Conservation (phyloP, 2,113 vertebrate species). For the Acrocephalus kingi region DNA sequence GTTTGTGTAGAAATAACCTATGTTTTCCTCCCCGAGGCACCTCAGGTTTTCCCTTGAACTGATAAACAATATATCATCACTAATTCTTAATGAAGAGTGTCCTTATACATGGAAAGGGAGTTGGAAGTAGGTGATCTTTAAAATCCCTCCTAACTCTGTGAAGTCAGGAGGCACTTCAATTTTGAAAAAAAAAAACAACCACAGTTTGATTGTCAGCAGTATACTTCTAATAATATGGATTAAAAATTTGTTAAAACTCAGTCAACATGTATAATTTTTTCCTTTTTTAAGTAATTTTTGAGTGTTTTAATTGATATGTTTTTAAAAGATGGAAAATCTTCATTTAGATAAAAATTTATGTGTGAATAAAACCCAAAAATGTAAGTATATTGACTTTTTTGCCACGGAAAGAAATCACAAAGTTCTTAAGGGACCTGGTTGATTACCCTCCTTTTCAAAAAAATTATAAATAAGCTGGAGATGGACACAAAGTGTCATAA, state of each 20-base stretch:
- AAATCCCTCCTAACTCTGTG: neutral
- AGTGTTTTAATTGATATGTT: neutral
- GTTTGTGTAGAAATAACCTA: accelerated
- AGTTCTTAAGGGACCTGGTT: neutral
- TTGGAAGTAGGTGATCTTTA: neutral
- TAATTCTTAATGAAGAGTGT: too few species aligned
- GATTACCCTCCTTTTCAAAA: neutral
- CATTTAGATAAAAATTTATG: neutral
- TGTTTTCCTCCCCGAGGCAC: neutral
- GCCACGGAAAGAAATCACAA: neutral
- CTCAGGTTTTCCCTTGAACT: neutral
- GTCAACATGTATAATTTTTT: neutral
- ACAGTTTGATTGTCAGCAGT: neutral
- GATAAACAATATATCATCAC: neutral
- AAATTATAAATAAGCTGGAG: neutral
- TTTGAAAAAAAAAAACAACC: neutral
- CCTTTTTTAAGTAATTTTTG: neutral
- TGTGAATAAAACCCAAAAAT: neutral
- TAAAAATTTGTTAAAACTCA: neutral
- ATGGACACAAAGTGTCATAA: neutral
- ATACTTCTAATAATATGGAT: neutral
- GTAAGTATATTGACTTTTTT: neutral
- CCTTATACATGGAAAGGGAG: neutral
- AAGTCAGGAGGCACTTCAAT: neutral
- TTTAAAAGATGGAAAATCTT: neutral